phyloP scores from a whole-genome alignment of 2,113 vertebrate species.

The Corythaeola cristata region DNA sequence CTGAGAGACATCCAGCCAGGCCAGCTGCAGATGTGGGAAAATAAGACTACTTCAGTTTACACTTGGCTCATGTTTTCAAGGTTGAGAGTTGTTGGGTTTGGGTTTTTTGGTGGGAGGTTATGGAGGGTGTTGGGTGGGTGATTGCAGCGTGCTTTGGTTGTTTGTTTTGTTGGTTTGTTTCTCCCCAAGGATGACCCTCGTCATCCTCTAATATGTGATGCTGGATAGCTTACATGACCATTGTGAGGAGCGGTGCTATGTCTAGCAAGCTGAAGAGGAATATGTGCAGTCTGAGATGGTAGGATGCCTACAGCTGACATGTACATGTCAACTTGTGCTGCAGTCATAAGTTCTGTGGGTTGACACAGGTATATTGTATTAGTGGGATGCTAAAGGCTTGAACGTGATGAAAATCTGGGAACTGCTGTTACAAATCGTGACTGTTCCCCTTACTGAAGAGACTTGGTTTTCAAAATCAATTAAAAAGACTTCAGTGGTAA shows the following conservation, averaged over 20 bases:
- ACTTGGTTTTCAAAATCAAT: not conserved
- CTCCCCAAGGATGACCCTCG: not conserved
- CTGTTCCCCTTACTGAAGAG: not conserved
- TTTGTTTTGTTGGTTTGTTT: not conserved
- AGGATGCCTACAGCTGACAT: not conserved
- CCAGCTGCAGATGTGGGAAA: not conserved
- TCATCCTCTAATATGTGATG: not conserved
- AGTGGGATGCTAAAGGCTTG: not conserved
- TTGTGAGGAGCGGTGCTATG: not conserved
- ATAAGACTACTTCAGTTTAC: not conserved
- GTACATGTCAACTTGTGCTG: not conserved
- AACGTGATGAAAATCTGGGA: not conserved
- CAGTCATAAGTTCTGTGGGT: not conserved
- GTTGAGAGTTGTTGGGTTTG: not conserved
- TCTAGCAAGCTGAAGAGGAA: not conserved
- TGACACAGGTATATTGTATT: not conserved
- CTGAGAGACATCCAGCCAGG: not conserved
- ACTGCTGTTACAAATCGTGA: not conserved
- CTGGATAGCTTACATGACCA: not conserved
- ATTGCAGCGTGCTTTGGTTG: not conserved
- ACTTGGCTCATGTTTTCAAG: not conserved
- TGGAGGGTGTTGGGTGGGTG: not conserved
- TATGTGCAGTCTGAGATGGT: not conserved
- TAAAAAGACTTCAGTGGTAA: not conserved
- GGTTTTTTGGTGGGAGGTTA: not conserved